Conservation (phyloP, 2,797 vertebrate species). For the Euphonia xanthogaster region DNA sequence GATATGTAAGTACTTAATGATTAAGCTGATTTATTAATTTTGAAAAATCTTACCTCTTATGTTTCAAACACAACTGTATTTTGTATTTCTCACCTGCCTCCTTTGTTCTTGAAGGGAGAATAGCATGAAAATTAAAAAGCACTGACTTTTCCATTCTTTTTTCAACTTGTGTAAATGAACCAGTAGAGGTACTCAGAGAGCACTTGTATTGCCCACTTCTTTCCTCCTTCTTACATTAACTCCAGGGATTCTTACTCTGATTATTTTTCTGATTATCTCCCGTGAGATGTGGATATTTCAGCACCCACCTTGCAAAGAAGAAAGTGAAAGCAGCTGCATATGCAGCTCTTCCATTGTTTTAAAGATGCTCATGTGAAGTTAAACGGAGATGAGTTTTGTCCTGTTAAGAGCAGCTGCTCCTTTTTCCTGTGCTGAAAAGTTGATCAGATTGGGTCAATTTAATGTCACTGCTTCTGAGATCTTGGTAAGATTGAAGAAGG, state of each 20-base stretch:
- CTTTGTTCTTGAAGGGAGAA: background rate
- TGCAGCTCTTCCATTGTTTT: background rate
- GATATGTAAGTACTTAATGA: background rate
- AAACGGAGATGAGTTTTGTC: background rate
- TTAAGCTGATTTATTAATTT: background rate
- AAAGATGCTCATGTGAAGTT: background rate
- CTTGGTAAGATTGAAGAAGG: background rate
- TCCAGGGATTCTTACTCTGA: background rate
- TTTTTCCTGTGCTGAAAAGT: background rate
- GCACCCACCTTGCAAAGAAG: background rate
- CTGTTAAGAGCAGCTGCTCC: background rate
- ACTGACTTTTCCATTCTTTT: background rate
- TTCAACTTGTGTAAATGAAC: background rate
- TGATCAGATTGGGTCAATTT: background rate
- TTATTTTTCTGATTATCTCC: background rate
- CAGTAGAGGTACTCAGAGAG: background rate
- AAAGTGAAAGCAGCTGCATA: background rate
- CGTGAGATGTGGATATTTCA: background rate
- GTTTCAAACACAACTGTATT: background rate
- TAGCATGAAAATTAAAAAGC: background rate
- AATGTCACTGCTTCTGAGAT: background rate
- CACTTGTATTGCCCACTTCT: background rate
- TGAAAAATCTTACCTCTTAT: background rate
- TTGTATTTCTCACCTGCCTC: background rate
- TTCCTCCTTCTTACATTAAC: background rate